Evolutionary conservation across 1,140 invertebrate species (phyloP), one percentile per base, ranked within the genome.

Genomic region (Idris sp.): DNA sequence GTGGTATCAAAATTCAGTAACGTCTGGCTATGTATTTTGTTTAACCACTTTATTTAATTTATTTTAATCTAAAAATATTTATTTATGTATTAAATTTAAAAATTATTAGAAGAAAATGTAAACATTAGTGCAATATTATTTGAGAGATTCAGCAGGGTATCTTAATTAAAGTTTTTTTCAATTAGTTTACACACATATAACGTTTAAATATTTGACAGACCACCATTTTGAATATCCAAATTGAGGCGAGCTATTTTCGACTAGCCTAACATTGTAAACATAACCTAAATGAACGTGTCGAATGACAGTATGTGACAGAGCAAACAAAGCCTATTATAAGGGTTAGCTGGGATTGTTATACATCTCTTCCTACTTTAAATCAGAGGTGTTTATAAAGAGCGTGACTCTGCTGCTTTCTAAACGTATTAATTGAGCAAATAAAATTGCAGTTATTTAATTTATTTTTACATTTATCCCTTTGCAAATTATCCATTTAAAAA

Each of bases 201-300:
- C 43, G 53, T 49, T 58, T 51, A 58, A 68, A 68, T 68, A 68
- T 68, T 58, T 58, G 64, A 41, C 19, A 28, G 36, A 49, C 44
- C 1, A 43, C 44, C 41, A 59, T 68, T 59, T 36, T 44, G 64
- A 59, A 59, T 58, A 43, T 15, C 36, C 19, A 30, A 59, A 68
- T 44, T 68, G 58, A 10, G 26, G 19, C 46, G 28, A 44, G 53
- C 64, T 44, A 68, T 68, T 68, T 59, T 59, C 64, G 35, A 49
- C 35, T 68, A 68, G 51, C 64, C 53, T 36, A 59, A 68, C 64
- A 68, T 26, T 51, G 64, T 59, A 49, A 68, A 68, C 53, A 59
- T 59, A 51, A 59, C 53, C 53, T 30, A 68, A 68, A 68, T 68
- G 64, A 68, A 68, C 53, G 64, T 59, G 64, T 68, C 46, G 64